These are phyloP conservation scores for Chrysolina haemoptera DNA, from an alignment of 2,888 invertebrate species.

Conservation along the genomic window DNA sequence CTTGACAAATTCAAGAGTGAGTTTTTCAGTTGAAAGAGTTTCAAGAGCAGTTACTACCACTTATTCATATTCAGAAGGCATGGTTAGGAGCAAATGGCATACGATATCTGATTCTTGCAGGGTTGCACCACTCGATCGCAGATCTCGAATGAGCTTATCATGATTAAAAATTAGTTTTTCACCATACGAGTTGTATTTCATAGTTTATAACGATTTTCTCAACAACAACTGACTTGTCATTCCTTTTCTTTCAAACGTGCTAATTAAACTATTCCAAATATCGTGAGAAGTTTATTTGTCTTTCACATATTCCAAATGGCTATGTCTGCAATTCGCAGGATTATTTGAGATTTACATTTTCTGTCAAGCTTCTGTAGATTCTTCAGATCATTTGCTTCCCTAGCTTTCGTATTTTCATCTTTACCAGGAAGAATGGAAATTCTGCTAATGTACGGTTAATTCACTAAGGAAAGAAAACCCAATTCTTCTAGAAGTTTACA, in stretches of 20 bases:
- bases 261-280: neutral
- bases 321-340: conserved; percentile 10
- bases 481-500: conserved; percentile 4
- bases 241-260: conserved; percentile 3
- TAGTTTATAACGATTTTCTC: neutral
- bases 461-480: neutral
- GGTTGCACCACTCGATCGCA: too few relatives aligned
- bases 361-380: conserved; percentile 6
- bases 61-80: too few relatives aligned
- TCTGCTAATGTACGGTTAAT: neutral
- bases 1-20: neutral
- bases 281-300: neutral
- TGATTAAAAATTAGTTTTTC: neutral
- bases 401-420: neutral
- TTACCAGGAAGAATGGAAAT: neutral
- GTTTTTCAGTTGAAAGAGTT: neutral
- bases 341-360: conserved; percentile 17
- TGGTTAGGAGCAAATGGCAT: neutral
- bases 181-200: neutral
- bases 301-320: conserved; percentile 1
- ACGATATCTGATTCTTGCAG: neutral
- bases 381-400: neutral
- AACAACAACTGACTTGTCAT: neutral
- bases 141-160: neutral
- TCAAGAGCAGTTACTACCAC: neutral